Evolutionary conservation across 2,113 vertebrate species (phyloP).

Genomic region (Halichoeres trimaculatus): DNA sequence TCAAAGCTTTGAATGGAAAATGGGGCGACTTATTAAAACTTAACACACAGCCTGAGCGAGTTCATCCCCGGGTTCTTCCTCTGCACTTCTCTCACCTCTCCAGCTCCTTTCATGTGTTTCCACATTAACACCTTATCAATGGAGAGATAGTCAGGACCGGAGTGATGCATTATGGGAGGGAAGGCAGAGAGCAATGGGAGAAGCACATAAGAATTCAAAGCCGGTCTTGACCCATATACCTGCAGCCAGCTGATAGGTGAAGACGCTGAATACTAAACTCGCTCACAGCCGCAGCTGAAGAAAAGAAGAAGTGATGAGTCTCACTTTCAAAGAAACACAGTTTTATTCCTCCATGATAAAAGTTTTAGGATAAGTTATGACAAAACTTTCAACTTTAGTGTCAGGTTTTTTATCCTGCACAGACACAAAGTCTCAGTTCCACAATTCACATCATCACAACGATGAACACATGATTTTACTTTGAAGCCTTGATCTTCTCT

Average conservation of each 20-base stretch:
- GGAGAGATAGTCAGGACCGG: not conserved
- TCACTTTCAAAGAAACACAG: not conserved
- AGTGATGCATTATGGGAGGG: not conserved
- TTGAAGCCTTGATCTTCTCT: not conserved
- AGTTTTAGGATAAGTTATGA: not conserved
- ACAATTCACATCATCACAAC: not conserved
- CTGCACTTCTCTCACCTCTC: not conserved
- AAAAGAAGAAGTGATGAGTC: not conserved
- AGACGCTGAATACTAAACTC: slow-evolving; percentile 38
- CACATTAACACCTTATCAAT: slow-evolving; percentile 16
- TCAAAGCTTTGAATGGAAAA: not conserved
- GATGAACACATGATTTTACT: not conserved
- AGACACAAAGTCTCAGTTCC: too few species aligned
- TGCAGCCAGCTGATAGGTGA: slow-evolving; percentile 56
- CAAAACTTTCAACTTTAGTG: not conserved
- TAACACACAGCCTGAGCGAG: not conserved
- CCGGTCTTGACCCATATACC: slow-evolving; percentile 65
- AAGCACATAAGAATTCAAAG: slow-evolving; percentile 43
- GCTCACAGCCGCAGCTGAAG: not conserved
- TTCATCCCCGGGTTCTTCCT: slow-evolving; percentile 26
- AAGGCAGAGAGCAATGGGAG: not conserved
- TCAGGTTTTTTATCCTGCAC: not conserved
- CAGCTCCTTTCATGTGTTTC: not conserved
- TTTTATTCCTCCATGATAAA: not conserved
- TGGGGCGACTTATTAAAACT: not conserved